Percentiles rank a stretch among this genome's conserved stretches.
These are phyloP conservation scores for cat (Felis catus) DNA, from an alignment of 2,113 vertebrate genomes.

Conservation along the genomic window F.catus_Fca126_mat1.0 CM031417.1:416001-416500, in stretches of 20 bases:
- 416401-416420: neutral
- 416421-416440: neutral
- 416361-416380: neutral
- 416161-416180: neutral
- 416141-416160: neutral
- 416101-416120: too few relatives aligned
- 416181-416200: constrained; percentile 59
- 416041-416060: neutral
- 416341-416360: neutral
- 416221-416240: neutral
- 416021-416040: neutral
- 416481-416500: neutral
- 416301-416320: neutral
- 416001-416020: neutral
- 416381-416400: neutral
- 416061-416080: neutral
- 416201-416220: neutral
- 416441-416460: neutral
- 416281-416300: neutral
- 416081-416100: neutral
- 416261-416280: neutral
- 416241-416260: neutral
- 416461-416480: neutral
- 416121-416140: neutral
- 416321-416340: neutral